Base-by-base conservation (phyloP, 2,888 invertebrate species). In the Steinernema hermaphroditum region DNA sequence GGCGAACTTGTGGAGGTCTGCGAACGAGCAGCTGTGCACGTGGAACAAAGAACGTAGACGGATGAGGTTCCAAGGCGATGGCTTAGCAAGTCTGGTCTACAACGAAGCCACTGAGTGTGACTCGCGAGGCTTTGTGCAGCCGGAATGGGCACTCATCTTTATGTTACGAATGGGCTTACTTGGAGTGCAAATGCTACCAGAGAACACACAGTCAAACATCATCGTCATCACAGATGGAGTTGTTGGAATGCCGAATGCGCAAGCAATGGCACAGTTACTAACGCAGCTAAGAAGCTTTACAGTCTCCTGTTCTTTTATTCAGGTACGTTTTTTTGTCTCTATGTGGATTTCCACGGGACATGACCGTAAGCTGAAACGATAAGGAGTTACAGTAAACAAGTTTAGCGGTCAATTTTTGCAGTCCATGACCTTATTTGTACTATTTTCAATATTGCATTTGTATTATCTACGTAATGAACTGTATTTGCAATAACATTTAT, bases 141-240 rank as follows among this genome's bases (percentile, higher is more conserved):
- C 77, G 19, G 77, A 77, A 1, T 70, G 70, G 79, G 76, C 82
- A n/a, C 91, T 93, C 87, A 90, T 93, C 72, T 92, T 92, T 88
- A 91, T 93, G 90, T 87, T 93, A 44, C 88, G 92, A 76, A 92
- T 92, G 87, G 92, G 92, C 29, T 91, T 92, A 88, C 88, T 93
- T 75, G 91, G 92, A 2, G 88, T 92, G 71, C 91, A 92, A 73
- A 89, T 92, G 72, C 88, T 93, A 75, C 92, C 92, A 16, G 92
- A 92, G 85, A 91, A 91, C 86, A 91, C 92, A 80, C 90, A 91
- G 87, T 27, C 81, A 88, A 88, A 88, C 68, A 85, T 89, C 29
- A 83, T 89, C 29, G 85, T 89, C 44, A 85, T 89, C 50, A 92
- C 92, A 1, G 93, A 93, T 88, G 92, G 92, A 14, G 91, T 92